Conservation (phyloP, 2,888 invertebrate genomes). For the Tridacna gigas region DNA sequence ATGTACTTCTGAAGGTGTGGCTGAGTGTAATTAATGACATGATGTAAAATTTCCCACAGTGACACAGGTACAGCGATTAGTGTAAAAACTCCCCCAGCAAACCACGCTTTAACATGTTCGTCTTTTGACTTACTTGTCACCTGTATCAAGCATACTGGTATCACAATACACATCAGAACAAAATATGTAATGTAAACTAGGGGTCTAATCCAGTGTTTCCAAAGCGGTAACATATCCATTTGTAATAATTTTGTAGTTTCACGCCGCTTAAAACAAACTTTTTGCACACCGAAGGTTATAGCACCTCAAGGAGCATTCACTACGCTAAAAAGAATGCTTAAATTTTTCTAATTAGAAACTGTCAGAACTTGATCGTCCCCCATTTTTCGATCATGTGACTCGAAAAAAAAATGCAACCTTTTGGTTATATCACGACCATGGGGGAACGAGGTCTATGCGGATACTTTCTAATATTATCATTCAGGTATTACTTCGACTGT, state of each 20-base stretch:
- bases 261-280: too few relatives aligned
- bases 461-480: too few relatives aligned
- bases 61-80: conserved; percentile 95
- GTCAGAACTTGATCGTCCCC: conserved; percentile 36
- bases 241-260: not conserved
- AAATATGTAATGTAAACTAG: conserved; percentile 92
- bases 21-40: conserved; percentile 96
- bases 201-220: conserved; percentile 96
- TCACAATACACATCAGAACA: conserved; percentile 92
- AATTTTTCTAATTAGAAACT: not conserved
- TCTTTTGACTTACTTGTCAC: conserved; percentile 90
- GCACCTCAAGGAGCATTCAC: too few relatives aligned
- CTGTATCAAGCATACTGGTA: conserved; percentile 93
- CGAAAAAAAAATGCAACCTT: not conserved
- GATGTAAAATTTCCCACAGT: conserved; percentile 97
- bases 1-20: conserved; percentile 97
- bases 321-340: too few relatives aligned
- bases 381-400: conserved; percentile 70
- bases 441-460: too few relatives aligned
- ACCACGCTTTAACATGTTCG: conserved; percentile 90
- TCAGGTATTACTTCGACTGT: too few relatives aligned
- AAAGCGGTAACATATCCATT: conserved; percentile 84
- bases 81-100: conserved; percentile 96
- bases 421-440: not conserved
- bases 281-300: too few relatives aligned